Percentiles rank a stretch among this genome's conserved stretches.
phyloP scores from a whole-genome alignment of 2,113 vertebrate species.

The Seriola quinqueradiata region DNA sequence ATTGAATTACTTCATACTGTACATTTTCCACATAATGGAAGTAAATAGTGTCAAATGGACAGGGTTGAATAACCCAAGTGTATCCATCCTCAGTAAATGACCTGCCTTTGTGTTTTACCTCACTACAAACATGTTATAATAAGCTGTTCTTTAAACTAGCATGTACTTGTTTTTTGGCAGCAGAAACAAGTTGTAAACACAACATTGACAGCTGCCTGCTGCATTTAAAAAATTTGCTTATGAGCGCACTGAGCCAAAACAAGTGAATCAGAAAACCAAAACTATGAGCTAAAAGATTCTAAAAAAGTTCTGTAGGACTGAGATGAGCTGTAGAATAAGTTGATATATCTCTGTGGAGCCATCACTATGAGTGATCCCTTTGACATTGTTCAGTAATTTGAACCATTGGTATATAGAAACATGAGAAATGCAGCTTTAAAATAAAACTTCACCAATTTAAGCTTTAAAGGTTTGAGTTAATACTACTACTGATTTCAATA shows the following conservation, averaged over 20 bases:
- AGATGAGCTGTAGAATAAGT: neutral
- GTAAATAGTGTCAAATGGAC: neutral
- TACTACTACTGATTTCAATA: neutral
- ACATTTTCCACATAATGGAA: neutral
- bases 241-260: neutral
- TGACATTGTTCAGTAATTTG: neutral
- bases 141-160: too few relatives aligned
- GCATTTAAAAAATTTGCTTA: too few relatives aligned
- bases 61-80: too few relatives aligned
- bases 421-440: neutral
- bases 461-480: neutral
- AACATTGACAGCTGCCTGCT: too few relatives aligned
- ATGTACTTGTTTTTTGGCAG: neutral
- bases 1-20: neutral
- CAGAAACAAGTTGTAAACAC: neutral
- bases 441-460: neutral
- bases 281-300: neutral
- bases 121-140: too few relatives aligned
- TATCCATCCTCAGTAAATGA: too few relatives aligned
- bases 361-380: neutral
- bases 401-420: neutral
- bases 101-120: neutral
- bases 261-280: neutral
- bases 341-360: neutral
- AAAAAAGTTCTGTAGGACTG: neutral